phyloP scores from a whole-genome alignment of 2,113 vertebrate genomes.

The Chaetodon trifascialis region DNA sequence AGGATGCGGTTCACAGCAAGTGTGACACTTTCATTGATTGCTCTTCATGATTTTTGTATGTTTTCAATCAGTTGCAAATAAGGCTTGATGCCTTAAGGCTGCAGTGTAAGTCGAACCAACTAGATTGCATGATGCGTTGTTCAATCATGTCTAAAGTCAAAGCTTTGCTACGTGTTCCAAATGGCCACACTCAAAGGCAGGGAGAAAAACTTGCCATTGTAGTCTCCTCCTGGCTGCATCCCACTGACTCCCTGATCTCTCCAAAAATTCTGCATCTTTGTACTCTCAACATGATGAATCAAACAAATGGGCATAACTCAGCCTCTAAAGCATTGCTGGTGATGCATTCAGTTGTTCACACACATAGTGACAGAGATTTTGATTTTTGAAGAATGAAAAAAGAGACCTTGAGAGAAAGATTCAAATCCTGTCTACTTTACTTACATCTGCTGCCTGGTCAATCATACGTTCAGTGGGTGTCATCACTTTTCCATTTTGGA shows the following conservation, averaged over 20 bases:
- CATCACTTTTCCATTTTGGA: not conserved
- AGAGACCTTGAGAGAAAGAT: not conserved
- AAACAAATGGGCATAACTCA: not conserved
- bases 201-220: not conserved
- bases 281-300: not conserved
- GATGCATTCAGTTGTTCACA: not conserved
- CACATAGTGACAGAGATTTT: not conserved
- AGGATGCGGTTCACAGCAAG: not conserved
- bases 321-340: not conserved
- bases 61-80: conserved; percentile 7
- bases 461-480: too few relatives aligned
- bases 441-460: not conserved
- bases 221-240: not conserved
- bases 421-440: not conserved
- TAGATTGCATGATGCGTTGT: not conserved
- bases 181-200: not conserved
- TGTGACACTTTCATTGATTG: conserved; percentile 36
- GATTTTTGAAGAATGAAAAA: not conserved
- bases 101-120: not conserved
- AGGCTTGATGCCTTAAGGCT: not conserved
- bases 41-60: conserved; percentile 1
- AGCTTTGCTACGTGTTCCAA: not conserved
- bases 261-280: not conserved
- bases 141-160: not conserved
- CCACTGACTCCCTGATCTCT: not conserved